Evolutionary conservation across 1,140 invertebrate genomes (phyloP), one percentile per base, ranked within the genome.

Genomic region (Halictus rubicundus): DNA sequence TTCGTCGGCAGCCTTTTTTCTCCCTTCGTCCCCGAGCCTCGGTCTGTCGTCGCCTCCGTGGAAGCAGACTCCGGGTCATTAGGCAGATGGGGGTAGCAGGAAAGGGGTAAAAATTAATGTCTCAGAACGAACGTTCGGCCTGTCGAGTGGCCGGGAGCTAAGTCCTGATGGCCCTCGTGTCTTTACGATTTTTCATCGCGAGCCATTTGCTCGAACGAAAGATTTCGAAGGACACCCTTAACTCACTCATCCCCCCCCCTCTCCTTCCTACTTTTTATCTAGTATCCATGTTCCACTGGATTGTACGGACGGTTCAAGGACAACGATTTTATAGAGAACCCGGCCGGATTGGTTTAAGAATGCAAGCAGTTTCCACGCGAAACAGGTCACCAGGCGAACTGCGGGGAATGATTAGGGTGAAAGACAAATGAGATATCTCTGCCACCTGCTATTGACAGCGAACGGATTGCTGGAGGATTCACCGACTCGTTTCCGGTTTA

Each of bases 41-140:
- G 54, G 21, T 57, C 19, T 23, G 42, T 57, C 70, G 42, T 65
- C 64, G 49, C 74, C 59, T 42, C 63, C 71, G 78, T 52, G 63
- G 85, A 82, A 59, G 73, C 61, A 70, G 71, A 85, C 71, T 87
- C 87, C 85, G 92, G 89, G 91, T 92, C 91, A 92, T 92, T 92
- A 92, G 91, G 91, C 89, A 92, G 90, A 83, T 85, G 88, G 84
- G 84, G 87, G 85, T 88, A 81, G 32, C 32, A 32, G 85, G 42
- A 90, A 91, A 91, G 91, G 91, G 90, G 90, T 92, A 92, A 92
- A 92, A 93, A 93, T 92, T 93, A 93, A 92, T 93, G 92, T 93
- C 90, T 92, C 89, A 92, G 92, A 93, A 93, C 91, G 91, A 92
- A 92, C 89, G 88, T 89, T 90, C 88, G 84, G 82, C 83, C 70